Evolutionary conservation across 2,888 invertebrate genomes (phyloP).

Genomic region (Hyposoter didymator): DNA sequence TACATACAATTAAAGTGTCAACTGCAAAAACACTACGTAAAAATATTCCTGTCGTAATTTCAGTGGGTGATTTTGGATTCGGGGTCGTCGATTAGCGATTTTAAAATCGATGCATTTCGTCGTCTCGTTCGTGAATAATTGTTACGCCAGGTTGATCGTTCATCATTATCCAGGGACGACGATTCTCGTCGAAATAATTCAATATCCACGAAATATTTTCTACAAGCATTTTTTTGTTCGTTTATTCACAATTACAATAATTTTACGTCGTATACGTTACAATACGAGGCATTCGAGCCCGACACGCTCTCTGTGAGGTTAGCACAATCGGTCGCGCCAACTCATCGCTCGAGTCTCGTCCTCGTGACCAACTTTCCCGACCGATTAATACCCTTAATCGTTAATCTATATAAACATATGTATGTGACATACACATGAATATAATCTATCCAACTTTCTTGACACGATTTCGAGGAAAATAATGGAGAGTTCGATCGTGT

Average conservation of each 20-base stretch:
- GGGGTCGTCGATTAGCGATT: conserved; percentile 21
- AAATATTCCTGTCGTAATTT: conserved; percentile 46
- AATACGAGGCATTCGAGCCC: conserved; percentile 63
- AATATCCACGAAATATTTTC: conserved; percentile 53
- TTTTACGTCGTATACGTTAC: conserved; percentile 66
- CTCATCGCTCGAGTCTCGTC: background rate
- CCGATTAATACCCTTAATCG: conserved; percentile 4
- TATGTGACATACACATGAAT: conserved; percentile 22
- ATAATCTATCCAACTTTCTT: conserved; percentile 44
- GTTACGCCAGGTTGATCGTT: background rate
- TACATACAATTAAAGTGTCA: conserved; percentile 12
- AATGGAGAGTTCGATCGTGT: conserved; percentile 13
- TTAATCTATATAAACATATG: conserved; percentile 17
- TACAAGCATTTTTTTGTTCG: conserved; percentile 60
- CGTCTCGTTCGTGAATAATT: background rate
- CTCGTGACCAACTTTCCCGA: background rate
- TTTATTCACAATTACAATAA: conserved; percentile 69
- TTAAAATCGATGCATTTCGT: background rate
- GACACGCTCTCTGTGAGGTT: conserved; percentile 47
- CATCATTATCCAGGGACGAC: conserved; percentile 26
- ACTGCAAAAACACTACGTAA: conserved; percentile 29
- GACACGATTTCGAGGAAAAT: conserved; percentile 31
- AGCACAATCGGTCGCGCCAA: background rate
- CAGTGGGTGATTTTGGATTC: conserved; percentile 57
- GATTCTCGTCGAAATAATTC: conserved; percentile 52